Evolutionary conservation across 1,140 invertebrate species (phyloP), one percentile per base, ranked within the genome.

Genomic region (Trachelipus rathkii): DNA sequence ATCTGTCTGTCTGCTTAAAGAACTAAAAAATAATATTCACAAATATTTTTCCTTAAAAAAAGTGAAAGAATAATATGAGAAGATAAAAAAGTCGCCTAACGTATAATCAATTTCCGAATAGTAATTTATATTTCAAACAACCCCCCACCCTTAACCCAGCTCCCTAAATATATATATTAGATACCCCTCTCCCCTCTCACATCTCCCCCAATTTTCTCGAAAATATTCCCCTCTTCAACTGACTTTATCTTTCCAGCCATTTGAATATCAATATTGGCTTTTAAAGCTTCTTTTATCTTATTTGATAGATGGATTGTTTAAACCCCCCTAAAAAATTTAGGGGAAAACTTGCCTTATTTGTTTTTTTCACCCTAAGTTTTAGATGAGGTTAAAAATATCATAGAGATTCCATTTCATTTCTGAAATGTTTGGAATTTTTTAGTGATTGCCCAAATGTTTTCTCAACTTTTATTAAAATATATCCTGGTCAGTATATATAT

Each of bases 221-320:
- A 60, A 60, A 60, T 60, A 60, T 60, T 60, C 19, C 19, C 50
- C 50, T 19, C 50, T 19, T 60, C 50, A 19, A 60, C 19, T 60
- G 50, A 60, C 50, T 60, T 60, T 60, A 60, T 60, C 50, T 60
- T 60, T 60, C 50, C 50, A 60, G 50, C 50, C 50, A 60, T 60
- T 60, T 60, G 50, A 60, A 60, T 60, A 60, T 60, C 50, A 60
- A 60, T 60, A 60, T 60, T 60, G 50, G 50, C 50, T 60, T 60
- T 19, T 60, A 19, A 60, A 60, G 1, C 50, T 13, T 60, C 50
- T 60, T 60, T 60, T 60, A 60, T 60, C 50, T 60, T 8, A 60
- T 60, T 60, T 60, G 50, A 60, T 60, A 60, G 50, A 13, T 8
- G 50, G 50, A 60, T 60, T 60, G 50, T 60, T 60, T 60, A 15